A percentile compares a stretch with the other conserved stretches of the same genome.
Evolutionary conservation across 2,113 vertebrate genomes (phyloP).

Genomic region (Meriones unguiculatus): DNA sequence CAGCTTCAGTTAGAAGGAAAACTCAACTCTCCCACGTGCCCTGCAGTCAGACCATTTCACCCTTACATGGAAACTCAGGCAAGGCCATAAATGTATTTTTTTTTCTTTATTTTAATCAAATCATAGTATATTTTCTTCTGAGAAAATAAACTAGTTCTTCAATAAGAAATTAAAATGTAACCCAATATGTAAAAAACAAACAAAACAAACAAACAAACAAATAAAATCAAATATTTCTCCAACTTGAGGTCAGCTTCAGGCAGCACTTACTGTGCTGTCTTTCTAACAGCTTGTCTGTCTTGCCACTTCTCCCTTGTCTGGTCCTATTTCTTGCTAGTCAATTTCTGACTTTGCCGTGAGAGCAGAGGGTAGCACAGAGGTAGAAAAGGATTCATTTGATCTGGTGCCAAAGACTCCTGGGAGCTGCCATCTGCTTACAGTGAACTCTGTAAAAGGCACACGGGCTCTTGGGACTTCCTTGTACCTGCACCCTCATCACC

Average conservation of each 20-base stretch:
- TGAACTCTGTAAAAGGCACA: accelerated
- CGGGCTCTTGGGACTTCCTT: neutral
- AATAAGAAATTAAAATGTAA: conserved; percentile 23
- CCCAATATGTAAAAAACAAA: neutral
- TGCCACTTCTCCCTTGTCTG: neutral
- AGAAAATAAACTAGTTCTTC: neutral
- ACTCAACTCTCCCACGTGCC: neutral
- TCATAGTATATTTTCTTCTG: neutral
- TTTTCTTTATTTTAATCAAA: conserved; percentile 10
- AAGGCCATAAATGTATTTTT: neutral
- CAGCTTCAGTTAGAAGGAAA: neutral
- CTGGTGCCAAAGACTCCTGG: neutral
- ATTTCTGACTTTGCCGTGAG: neutral
- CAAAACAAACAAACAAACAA: neutral
- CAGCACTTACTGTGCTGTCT: neutral
- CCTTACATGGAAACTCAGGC: neutral
- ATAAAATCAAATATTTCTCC: neutral
- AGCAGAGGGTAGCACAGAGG: neutral
- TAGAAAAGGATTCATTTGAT: neutral
- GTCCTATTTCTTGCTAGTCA: neutral
- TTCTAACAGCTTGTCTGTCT: neutral
- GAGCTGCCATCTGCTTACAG: accelerated
- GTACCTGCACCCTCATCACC: neutral
- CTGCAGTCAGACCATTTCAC: neutral
- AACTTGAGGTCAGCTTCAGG: neutral